Base-by-base conservation (phyloP, 2,113 vertebrate species). In the Phyllostomus hastatus region DNA sequence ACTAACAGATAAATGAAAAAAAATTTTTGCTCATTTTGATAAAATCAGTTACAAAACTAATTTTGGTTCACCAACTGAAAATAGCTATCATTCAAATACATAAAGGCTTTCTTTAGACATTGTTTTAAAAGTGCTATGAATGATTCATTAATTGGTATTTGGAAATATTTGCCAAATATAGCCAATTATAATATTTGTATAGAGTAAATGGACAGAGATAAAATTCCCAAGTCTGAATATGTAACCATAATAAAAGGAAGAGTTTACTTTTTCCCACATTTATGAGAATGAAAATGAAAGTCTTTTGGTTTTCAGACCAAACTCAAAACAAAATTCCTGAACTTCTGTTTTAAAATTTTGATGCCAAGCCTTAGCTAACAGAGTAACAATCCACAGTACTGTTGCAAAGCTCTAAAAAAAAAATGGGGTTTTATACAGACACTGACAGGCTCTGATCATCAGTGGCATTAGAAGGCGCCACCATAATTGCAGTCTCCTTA, bases 401-500 rank as follows among this genome's bases (percentile, higher is more conserved):
- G 75, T 97, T 97, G 95, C 96, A 97, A 97, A 97, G 96, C 96
- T 92, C 85, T 97, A 66, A 96, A 98, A 64, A 96, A 98, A 97
- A 64, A 95, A 96, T 50, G 24, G 31, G 96, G 97, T 97, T 97
- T 98, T 97, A 98, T 97, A 97, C 95, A 98, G 98, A 98, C 94
- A 91, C 96, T 98, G 98, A 98, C 96, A 98, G 97, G 94, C 88
- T 97, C 57, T 96, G 98, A 97, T 97, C 98, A 98, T 97, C 98
- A 97, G 97, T 96, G 89, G 96, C 95, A 67, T 82, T 79, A 95
- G 90, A 97, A 98, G 98, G 98, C 98, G 97, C 98, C 98, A 97
- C 97, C 20, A 8, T 98, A 98, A 98, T 98, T 98, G 94, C 96
- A 98, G 98, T 95, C 98, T 98, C 97, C 97, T 97, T 94, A 98